A percentile compares a stretch with the other conserved stretches of the same genome.
phyloP scores from a whole-genome alignment of 2,113 vertebrate genomes.

The Ictalurus furcatus region DNA sequence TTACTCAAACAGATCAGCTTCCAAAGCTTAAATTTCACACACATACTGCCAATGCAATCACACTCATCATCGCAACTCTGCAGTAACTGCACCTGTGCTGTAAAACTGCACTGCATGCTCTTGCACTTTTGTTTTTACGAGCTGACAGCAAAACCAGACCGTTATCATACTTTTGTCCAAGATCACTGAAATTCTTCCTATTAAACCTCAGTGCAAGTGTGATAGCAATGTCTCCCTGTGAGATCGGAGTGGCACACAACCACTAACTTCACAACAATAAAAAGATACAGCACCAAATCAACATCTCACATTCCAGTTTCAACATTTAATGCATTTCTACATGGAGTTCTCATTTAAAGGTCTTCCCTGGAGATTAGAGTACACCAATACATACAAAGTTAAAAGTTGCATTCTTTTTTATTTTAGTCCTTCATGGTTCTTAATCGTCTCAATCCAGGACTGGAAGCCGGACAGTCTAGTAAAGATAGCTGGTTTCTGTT shows the following conservation, averaged over 20 bases:
- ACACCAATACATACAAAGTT: neutral
- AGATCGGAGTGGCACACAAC: neutral
- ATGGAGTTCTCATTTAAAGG: neutral
- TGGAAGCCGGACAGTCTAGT: conserved; percentile 55
- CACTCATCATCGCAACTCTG: neutral
- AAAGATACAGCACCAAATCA: neutral
- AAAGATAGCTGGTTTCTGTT: conserved; percentile 66
- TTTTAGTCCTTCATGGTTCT: neutral
- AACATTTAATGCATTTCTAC: neutral
- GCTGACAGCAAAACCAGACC: neutral
- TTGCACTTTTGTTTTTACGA: neutral
- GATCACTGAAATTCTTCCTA: neutral
- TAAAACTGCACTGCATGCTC: neutral
- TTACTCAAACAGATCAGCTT: too few relatives aligned
- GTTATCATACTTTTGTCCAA: neutral
- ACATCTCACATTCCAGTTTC: neutral
- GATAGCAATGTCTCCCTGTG: neutral
- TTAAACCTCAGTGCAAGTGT: neutral
- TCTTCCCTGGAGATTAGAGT: neutral
- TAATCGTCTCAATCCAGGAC: conserved; percentile 58
- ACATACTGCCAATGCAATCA: too few relatives aligned
- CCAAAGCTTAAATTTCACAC: too few relatives aligned
- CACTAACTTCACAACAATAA: neutral
- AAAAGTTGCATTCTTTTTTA: neutral
- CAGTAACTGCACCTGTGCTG: neutral